phyloP scores from a whole-genome alignment of 2,888 invertebrate genomes.

The Epinotia demarniana region DNA sequence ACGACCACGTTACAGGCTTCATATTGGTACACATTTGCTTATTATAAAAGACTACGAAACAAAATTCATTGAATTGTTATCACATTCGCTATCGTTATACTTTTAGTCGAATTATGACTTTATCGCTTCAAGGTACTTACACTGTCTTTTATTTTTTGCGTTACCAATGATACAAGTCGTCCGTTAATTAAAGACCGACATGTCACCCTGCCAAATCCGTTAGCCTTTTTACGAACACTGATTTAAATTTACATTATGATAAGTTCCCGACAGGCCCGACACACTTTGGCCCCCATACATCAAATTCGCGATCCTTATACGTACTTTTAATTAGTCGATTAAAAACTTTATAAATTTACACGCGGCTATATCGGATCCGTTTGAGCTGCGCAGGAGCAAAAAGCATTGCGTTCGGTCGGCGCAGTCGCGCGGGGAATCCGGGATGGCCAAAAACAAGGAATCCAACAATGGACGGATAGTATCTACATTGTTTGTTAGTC shows the following conservation, averaged over 20 bases:
- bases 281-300: slow-evolving; percentile 38
- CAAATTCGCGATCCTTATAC: slow-evolving; percentile 39
- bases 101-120: no score
- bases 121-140: neutral
- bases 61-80: neutral
- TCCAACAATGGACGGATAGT: slow-evolving; percentile 61
- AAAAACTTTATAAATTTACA: slow-evolving; percentile 47
- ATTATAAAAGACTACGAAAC: neutral
- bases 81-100: neutral
- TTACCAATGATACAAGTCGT: neutral
- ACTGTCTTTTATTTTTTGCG: neutral
- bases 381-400: slow-evolving; percentile 53
- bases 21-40: slow-evolving; percentile 26
- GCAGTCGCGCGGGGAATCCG: slow-evolving; percentile 53
- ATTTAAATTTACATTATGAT: slow-evolving; percentile 22
- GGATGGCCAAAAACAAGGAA: slow-evolving; percentile 58
- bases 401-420: slow-evolving; percentile 51
- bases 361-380: slow-evolving; percentile 45
- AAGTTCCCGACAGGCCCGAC: slow-evolving; percentile 8
- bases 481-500: slow-evolving; percentile 48
- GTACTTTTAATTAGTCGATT: slow-evolving; percentile 39
- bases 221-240: neutral
- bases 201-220: neutral
- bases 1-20: slow-evolving; percentile 39
- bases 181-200: neutral